These are phyloP conservation scores for Drosophila paranaensis DNA, from an alignment of 2,888 invertebrate genomes.

Conservation along the genomic window DNA sequence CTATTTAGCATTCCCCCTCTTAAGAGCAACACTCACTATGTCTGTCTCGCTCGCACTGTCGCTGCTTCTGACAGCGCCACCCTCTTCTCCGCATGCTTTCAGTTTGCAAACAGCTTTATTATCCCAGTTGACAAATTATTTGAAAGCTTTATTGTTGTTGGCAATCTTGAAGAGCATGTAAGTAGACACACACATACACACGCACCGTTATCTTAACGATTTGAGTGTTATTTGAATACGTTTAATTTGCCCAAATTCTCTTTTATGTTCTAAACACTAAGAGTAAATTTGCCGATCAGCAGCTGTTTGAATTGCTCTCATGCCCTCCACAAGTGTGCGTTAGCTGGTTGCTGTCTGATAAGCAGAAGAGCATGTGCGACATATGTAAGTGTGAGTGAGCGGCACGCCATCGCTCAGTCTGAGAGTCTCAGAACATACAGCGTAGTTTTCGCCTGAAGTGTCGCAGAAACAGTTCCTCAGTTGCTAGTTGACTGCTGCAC, in stretches of 20 bases:
- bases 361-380: background rate
- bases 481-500: conserved; percentile 41
- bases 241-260: background rate
- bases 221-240: background rate
- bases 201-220: background rate
- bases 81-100: background rate
- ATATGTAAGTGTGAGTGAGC: background rate
- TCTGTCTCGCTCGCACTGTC: conserved; percentile 4
- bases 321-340: background rate
- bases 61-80: background rate
- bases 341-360: background rate
- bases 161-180: conserved; percentile 5
- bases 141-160: conserved; percentile 7
- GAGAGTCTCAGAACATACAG: background rate
- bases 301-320: background rate
- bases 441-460: conserved; percentile 20
- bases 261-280: background rate
- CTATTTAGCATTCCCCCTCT: background rate
- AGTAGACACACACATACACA: background rate
- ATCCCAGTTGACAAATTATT: conserved; percentile 41
- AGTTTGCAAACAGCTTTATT: conserved; percentile 19
- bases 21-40: background rate
- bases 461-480: conserved; percentile 26
- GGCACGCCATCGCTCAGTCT: background rate
- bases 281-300: conserved; percentile 25